Evolutionary conservation across 2,888 invertebrate genomes (phyloP).

Genomic region (Acleris holmiana): DNA sequence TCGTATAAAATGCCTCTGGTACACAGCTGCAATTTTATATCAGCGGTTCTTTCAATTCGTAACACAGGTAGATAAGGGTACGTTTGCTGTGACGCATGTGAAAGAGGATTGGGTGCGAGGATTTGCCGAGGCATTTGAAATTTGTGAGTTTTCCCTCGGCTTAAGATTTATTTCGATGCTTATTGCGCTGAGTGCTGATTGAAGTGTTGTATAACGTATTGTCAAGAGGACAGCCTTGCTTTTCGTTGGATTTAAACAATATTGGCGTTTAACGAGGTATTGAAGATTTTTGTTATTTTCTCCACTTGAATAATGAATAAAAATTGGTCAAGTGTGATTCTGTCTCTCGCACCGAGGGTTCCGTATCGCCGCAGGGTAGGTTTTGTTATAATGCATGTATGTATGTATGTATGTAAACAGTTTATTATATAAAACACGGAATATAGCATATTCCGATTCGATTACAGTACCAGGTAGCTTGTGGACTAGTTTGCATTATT

Average conservation of each 20-base stretch:
- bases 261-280: neutral
- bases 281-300: too few relatives aligned
- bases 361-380: too few relatives aligned
- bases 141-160: constrained; percentile 49
- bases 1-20: constrained; percentile 47
- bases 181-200: constrained; percentile 45
- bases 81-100: constrained; percentile 15
- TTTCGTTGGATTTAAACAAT: constrained; percentile 13
- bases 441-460: too few relatives aligned
- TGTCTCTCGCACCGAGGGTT: too few relatives aligned
- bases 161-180: constrained; percentile 53
- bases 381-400: too few relatives aligned
- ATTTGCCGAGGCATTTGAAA: constrained; percentile 48
- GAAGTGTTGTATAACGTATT: constrained; percentile 39
- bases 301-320: too few relatives aligned
- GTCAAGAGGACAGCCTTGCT: constrained; percentile 29
- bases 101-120: constrained; percentile 7
- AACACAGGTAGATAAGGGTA: neutral
- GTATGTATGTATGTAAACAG: too few relatives aligned
- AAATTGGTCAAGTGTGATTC: too few relatives aligned
- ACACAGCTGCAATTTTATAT: constrained; percentile 23
- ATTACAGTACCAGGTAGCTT: too few relatives aligned
- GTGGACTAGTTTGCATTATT: too few relatives aligned
- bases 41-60: neutral
- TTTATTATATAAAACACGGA: too few relatives aligned